Evolutionary conservation across 2,888 invertebrate species (phyloP), one percentile per base, ranked within the genome.

Genomic region (Hirudinaria manillensis): DNA sequence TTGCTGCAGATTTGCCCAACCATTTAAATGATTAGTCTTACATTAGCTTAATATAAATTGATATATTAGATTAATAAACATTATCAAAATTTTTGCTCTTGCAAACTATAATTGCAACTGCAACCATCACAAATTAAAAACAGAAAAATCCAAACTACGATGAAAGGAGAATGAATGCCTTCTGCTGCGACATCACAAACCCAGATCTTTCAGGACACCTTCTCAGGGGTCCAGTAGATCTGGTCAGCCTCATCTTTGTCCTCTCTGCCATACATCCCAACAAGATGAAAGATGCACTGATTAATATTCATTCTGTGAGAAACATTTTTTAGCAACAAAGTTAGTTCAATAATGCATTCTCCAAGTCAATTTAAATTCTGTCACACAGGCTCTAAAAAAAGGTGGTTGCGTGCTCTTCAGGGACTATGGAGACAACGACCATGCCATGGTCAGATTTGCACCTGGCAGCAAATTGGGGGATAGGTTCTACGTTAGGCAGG

Each of bases 391-490:
- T 29, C 75, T 85, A 61, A 82, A 82, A 77, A 84, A 91, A 0
- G 93, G 92, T 1, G 97, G 96, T 0, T 83, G 91, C 53, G 83
- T 98, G 1, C 85, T 98, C 27, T 91, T 98, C 80, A 87, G 98
- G 77, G 98, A 98, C 86, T 99, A 98, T 85, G 98, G 94, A 0
- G 87, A 93, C 0, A 92, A 94, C 82, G 98, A 98, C 84, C 93
- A 97, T 91, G 93, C 98, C 0, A 96, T 97, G 87, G 83, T 98
- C 72, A 88, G 98, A 53, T 99, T 99, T 84, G 92, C 93, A 78
- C 90, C 93, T 0, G 96, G 95, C 0, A 91, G 93, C 83, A 96
- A 97, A 85, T 92, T 98, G 72, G 86, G 90, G 0, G 94, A 97
- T 3, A 93, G 94, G 83, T 92, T 95, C 81, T 99, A 98, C 83